A percentile compares a stretch with the other conserved stretches of the same genome.
These are phyloP conservation scores for Willisornis vidua DNA, from an alignment of 2,113 vertebrate genomes.

Conservation along the genomic window DNA sequence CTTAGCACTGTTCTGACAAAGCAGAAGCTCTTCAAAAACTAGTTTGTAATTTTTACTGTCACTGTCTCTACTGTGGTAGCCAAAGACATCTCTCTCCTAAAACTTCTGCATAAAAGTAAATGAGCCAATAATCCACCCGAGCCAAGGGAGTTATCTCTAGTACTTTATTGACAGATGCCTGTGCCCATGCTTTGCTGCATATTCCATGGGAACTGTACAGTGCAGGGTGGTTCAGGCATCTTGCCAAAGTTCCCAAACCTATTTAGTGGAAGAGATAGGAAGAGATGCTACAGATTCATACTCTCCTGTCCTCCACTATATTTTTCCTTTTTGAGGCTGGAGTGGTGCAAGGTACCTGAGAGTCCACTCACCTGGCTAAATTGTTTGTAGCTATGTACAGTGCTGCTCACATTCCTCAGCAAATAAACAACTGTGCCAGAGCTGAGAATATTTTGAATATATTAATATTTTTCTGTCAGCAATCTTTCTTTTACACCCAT, in stretches of 20 bases:
- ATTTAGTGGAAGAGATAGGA: background rate
- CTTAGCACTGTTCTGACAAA: background rate
- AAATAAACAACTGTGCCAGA: background rate
- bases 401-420: background rate
- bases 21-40: background rate
- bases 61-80: background rate
- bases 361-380: background rate
- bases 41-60: background rate
- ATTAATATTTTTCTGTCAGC: background rate
- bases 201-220: background rate
- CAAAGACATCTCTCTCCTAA: background rate
- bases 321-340: background rate
- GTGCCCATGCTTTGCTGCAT: background rate
- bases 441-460: background rate
- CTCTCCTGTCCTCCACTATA: background rate
- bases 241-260: background rate
- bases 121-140: background rate
- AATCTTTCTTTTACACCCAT: background rate
- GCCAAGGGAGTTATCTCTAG: background rate
- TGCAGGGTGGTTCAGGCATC: background rate
- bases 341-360: background rate
- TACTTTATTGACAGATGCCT: background rate
- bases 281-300: background rate
- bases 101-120: background rate
- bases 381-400: background rate